Conservation (phyloP, 2,113 vertebrate genomes). For the Piliocolobus tephrosceles region DNA sequence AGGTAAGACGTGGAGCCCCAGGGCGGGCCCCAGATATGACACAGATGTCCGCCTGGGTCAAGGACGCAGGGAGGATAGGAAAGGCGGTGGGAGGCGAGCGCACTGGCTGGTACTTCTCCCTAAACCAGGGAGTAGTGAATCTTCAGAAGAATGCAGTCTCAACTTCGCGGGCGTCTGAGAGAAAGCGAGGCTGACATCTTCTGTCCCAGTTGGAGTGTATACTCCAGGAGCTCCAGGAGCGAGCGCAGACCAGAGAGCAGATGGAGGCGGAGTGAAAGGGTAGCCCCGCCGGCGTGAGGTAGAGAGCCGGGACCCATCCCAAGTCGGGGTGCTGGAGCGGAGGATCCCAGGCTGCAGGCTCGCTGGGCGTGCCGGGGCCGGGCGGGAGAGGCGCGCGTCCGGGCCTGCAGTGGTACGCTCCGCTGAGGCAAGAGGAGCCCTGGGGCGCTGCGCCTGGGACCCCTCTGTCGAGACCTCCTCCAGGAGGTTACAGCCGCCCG, state of each 20-base stretch:
- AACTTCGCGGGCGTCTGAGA: neutral
- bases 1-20: rapidly evolving
- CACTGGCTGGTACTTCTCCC: too few relatives aligned
- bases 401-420: too few relatives aligned
- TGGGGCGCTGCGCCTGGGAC: rapidly evolving
- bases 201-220: too few relatives aligned
- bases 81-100: rapidly evolving
- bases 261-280: neutral
- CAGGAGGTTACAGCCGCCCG: neutral
- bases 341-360: neutral
- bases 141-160: neutral
- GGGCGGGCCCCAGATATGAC: too few relatives aligned
- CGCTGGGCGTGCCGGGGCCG: neutral
- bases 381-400: neutral
- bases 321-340: rapidly evolving
- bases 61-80: too few relatives aligned
- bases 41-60: too few relatives aligned
- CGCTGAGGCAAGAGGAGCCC: neutral
- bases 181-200: neutral
- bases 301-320: neutral
- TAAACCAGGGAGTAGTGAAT: neutral
- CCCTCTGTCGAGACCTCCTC: neutral
- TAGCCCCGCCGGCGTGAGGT: rapidly evolving
- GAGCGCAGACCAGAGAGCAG: neutral
- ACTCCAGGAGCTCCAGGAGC: rapidly evolving